Conservation (phyloP, 2,888 invertebrate species). For the Dendrolimus pini region DNA sequence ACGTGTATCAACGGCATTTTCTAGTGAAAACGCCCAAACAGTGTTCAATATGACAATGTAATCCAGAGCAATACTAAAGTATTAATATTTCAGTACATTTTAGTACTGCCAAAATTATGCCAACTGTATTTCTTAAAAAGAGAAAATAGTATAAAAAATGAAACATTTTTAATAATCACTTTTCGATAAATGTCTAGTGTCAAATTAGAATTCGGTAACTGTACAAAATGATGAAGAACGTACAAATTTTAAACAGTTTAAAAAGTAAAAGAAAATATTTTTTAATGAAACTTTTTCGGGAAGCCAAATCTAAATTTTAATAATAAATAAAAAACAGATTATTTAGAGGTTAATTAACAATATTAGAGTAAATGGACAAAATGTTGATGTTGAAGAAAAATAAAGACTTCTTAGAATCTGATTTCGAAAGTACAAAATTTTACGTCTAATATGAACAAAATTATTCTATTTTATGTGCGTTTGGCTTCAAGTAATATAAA, state of each 20-base stretch:
- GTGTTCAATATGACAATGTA: constrained; percentile 75
- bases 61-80: constrained; percentile 76
- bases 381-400: constrained; percentile 66
- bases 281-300: constrained; percentile 75
- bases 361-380: constrained; percentile 40
- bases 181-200: constrained; percentile 72
- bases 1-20: constrained; percentile 33
- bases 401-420: constrained; percentile 75
- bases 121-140: constrained; percentile 68
- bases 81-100: constrained; percentile 74
- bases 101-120: constrained; percentile 75
- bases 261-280: constrained; percentile 69
- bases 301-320: constrained; percentile 71
- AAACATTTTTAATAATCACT: constrained; percentile 62
- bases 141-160: constrained; percentile 10
- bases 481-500: constrained; percentile 62
- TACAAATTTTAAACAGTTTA: constrained; percentile 73
- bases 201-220: constrained; percentile 74
- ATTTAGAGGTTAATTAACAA: constrained; percentile 68
- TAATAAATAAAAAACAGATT: constrained; percentile 58
- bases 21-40: constrained; percentile 47
- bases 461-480: constrained; percentile 64
- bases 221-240: constrained; percentile 65
- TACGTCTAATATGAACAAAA: constrained; percentile 63
- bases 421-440: constrained; percentile 74